Conservation (phyloP, 2,113 vertebrate genomes). For the Microcebus ravelobensis region DNA sequence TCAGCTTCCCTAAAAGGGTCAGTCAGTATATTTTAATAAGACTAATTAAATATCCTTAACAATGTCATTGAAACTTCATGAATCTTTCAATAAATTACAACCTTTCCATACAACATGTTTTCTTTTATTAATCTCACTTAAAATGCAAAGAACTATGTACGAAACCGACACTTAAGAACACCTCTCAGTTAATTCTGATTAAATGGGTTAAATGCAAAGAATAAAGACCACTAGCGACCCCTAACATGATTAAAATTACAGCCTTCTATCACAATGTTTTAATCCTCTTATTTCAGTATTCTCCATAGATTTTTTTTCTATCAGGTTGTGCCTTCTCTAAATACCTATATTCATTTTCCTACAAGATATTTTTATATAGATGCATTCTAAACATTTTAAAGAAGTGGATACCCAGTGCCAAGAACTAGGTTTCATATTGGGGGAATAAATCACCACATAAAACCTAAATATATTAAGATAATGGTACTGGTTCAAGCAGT, state of each 20-base stretch:
- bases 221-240: conserved; percentile 82
- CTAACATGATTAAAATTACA: conserved; percentile 82
- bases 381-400: neutral
- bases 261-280: conserved; percentile 79
- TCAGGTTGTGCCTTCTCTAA: conserved; percentile 56
- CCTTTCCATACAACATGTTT: conserved; percentile 88
- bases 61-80: conserved; percentile 91
- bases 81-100: conserved; percentile 89
- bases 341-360: conserved; percentile 48
- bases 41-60: conserved; percentile 94
- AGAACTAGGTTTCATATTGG: neutral
- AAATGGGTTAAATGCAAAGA: conserved; percentile 82
- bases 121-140: conserved; percentile 94
- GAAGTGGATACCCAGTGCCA: neutral
- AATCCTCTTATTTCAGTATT: conserved; percentile 85
- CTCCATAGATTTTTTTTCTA: conserved; percentile 20
- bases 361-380: neutral
- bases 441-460: accelerated
- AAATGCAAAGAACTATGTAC: conserved; percentile 89
- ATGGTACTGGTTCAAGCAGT: neutral
- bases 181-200: conserved; percentile 84
- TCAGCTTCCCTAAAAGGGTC: conserved; percentile 92
- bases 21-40: conserved; percentile 90
- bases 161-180: conserved; percentile 85
- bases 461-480: neutral